A percentile compares a stretch with the other conserved stretches of the same genome.
Evolutionary conservation across 2,888 invertebrate genomes (phyloP).

Genomic region (Vanessa cardui): DNA sequence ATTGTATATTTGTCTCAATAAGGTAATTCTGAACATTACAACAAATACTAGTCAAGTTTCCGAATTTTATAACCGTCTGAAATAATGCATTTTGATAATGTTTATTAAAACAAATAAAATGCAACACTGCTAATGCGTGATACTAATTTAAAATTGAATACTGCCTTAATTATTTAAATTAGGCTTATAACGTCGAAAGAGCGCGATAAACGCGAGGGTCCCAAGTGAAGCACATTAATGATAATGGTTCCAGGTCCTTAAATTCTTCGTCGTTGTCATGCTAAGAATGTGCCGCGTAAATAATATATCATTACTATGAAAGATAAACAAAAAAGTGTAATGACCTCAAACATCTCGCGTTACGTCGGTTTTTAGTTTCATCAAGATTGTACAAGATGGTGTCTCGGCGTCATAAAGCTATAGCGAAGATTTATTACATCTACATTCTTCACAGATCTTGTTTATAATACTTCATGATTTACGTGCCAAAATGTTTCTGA

Average conservation of each 20-base stretch:
- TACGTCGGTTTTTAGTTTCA: constrained; percentile 49
- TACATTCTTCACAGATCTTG: constrained; percentile 20
- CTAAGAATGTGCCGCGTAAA: constrained; percentile 67
- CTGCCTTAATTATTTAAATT: constrained; percentile 43
- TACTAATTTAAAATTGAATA: constrained; percentile 33
- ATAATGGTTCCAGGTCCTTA: constrained; percentile 62
- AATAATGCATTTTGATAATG: constrained; percentile 5
- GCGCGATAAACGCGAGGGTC: constrained; percentile 54
- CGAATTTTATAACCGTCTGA: background rate
- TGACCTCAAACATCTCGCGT: constrained; percentile 47
- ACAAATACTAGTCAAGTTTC: background rate
- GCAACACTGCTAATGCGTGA: constrained; percentile 20
- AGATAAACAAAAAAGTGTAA: constrained; percentile 53
- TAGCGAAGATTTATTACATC: constrained; percentile 34
- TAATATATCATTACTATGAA: constrained; percentile 65
- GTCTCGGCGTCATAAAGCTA: constrained; percentile 37
- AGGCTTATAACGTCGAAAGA: constrained; percentile 48
- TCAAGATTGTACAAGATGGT: constrained; percentile 43
- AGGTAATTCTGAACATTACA: background rate
- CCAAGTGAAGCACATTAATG: constrained; percentile 56
- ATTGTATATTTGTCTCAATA: background rate
- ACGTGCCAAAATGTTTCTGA: constrained; percentile 18
- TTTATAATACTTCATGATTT: constrained; percentile 10
- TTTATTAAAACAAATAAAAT: constrained; percentile 17
- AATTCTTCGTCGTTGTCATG: constrained; percentile 54